phyloP scores from a whole-genome alignment of 2,888 invertebrate species.

The Prenolepis imparis region DNA sequence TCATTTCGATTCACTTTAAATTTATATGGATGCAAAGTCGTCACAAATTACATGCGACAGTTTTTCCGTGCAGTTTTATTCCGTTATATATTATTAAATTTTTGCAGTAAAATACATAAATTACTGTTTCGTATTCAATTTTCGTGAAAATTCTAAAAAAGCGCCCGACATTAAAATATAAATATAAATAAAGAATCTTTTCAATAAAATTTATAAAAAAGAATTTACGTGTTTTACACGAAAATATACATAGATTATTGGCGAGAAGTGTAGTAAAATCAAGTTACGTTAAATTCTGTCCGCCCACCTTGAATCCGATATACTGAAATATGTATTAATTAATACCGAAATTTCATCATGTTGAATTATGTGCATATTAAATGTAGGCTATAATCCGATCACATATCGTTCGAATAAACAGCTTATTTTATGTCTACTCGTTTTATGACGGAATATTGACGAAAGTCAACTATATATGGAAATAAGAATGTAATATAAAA shows the following conservation, averaged over 20 bases:
- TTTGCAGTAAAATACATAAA: neutral
- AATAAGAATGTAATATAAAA: neutral
- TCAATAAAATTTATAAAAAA: neutral
- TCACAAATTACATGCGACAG: neutral
- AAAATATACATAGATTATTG: neutral
- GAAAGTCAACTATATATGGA: neutral
- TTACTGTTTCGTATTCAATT: neutral
- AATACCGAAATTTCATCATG: slow-evolving; percentile 39
- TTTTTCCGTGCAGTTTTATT: neutral
- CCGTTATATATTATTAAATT: neutral
- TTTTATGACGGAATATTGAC: slow-evolving; percentile 1
- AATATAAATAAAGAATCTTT: neutral
- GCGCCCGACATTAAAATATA: neutral
- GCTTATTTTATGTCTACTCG: neutral
- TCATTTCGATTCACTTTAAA: neutral
- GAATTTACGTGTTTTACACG: neutral
- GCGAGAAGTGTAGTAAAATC: slow-evolving; percentile 2
- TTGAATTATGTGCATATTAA: slow-evolving; percentile 16
- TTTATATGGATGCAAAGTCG: neutral
- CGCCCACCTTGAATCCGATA: neutral
- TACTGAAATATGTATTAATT: slow-evolving; percentile 37
- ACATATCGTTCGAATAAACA: neutral
- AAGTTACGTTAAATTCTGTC: slow-evolving; percentile 13
- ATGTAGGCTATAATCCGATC: slow-evolving; percentile 10
- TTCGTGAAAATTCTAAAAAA: neutral